These are phyloP conservation scores for Euwallacea similis DNA, from an alignment of 1,140 invertebrate genomes.

Conservation along the genomic window DNA sequence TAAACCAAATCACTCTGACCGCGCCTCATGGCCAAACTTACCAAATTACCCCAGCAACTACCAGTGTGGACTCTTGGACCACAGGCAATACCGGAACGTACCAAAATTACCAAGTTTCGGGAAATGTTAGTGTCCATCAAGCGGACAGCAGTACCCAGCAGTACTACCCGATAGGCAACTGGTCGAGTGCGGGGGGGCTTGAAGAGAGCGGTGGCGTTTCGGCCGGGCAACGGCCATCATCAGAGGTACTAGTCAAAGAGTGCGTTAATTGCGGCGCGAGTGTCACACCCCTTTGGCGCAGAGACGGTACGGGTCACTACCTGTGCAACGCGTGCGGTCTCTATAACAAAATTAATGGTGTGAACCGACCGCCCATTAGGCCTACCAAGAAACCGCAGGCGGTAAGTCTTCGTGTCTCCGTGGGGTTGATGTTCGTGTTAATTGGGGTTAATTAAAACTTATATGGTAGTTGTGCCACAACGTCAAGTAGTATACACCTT, in stretches of 20 bases:
- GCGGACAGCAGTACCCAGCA: conserved; percentile 37
- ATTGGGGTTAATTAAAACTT: not conserved
- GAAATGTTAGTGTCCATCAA: conserved; percentile 38
- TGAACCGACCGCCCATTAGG: conserved; percentile 72
- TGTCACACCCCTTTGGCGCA: conserved; percentile 82
- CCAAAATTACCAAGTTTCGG: conserved; percentile 36
- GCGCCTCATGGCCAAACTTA: conserved; percentile 20
- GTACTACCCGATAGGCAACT: conserved; percentile 32
- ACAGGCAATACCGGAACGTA: conserved; percentile 23
- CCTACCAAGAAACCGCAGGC: conserved; percentile 60
- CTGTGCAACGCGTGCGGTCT: conserved; percentile 87
- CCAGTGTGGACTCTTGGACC: conserved; percentile 17
- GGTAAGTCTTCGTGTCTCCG: conserved; percentile 49
- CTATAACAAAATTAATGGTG: conserved; percentile 84
- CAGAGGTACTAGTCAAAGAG: conserved; percentile 70
- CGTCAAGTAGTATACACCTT: no score
- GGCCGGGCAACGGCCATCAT: conserved; percentile 38
- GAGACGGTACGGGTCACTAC: conserved; percentile 87
- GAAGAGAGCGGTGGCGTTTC: conserved; percentile 30
- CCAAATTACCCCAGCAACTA: conserved; percentile 21
- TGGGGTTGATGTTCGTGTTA: conserved; percentile 38
- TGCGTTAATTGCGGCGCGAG: conserved; percentile 89
- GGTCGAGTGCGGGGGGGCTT: conserved; percentile 23
- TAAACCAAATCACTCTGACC: conserved; percentile 32
- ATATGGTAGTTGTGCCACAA: no score